Base-by-base conservation (phyloP, 2,888 invertebrate species). In the Tupiocoris notatus region DNA sequence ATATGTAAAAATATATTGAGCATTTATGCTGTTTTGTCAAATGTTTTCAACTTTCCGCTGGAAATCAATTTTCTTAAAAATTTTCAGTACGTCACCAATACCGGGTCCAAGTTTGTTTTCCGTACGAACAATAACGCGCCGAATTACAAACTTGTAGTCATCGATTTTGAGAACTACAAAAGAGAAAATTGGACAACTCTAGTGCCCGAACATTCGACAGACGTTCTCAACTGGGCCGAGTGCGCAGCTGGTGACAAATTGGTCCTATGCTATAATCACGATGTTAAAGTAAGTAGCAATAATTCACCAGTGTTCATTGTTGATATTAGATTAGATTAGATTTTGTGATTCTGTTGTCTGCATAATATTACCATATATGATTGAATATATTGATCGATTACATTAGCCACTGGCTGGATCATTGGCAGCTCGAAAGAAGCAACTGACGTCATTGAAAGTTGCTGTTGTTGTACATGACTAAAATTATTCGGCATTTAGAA, bases 41-140 rank as follows among this genome's bases (percentile, higher is more conserved):
- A n/a, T n/a, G n/a, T n/a, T n/a, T n/a, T n/a, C n/a, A n/a, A n/a
- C n/a, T n/a, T n/a, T n/a, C n/a, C n/a, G n/a, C n/a, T 7, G 39
- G 39, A 12, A 39, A 39, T 7, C 39, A 39, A 39, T 39, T 39
- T 12, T 39, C 12, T 39, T 39, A n/a, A 21, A 1, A n/a, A 1
- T 79, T 85, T 86, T 79, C 85, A 96, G 93, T 98, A 96, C 83
- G 86, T 98, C 18, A 94, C 96, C 22, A 98, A 96, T 84, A 90
- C 92, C 79, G 96, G 91, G 0, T 88, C 90, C 0, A 76, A 80
- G 59, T 80, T 79, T 80, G 89, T 93, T 82, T 93, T 98, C 84
- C 90, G 92, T 63, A 98, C 98, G 21, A 98, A 98, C 85, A 93
- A 94, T 84, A 89, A 94, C 84, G 94, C 98, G 0, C 94, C 96